Evolutionary conservation across 2,888 invertebrate genomes (phyloP), one percentile per base, ranked within the genome.

Genomic region (Dascillus cervinus): DNA sequence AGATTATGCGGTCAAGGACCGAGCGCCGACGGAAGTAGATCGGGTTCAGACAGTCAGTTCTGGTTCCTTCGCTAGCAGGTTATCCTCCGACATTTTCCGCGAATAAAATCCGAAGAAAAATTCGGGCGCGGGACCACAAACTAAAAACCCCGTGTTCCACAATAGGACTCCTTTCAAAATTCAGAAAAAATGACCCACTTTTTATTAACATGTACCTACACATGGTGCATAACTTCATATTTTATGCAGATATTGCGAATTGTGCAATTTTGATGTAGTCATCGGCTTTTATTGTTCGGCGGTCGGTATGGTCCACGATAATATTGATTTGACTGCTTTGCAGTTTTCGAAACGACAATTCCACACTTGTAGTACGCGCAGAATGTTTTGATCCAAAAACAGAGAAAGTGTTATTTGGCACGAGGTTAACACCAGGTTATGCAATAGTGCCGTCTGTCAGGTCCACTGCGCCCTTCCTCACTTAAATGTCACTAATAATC

Each of bases 1-100:
- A 52, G 57, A 53, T 57, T 55, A 55, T 39, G 50, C 55, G 57
- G 57, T 57, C 57, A 57, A 57, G 57, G 56, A 55, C 43, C 43
- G n/a, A 35, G 30, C 34, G 32, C 30, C 43, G 39, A 39, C 39
- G 44, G 41, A 44, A 39, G 43, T 34, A 39, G 33, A 17, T 17
- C 4, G 17, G 8, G 5, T 17, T 34, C 37, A 26, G 34, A 37
- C 36, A 36, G 31, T 25, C 34, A 35, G 32, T 39, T 34, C 25
- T 29, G 34, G 34, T 29, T 39, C 34, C 38, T 32, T 28, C 32
- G 25, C 29, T 17, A 17, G 8, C 17, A 17, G 5, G n/a, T n/a
- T n/a, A n/a, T n/a, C n/a, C n/a, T n/a, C n/a, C n/a, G n/a, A n/a
- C n/a, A n/a, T n/a, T n/a, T n/a, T n/a, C n/a, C n/a, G n/a, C n/a